Evolutionary conservation across 2,113 vertebrate species (phyloP).

Genomic region (Trachemys scripta): DNA sequence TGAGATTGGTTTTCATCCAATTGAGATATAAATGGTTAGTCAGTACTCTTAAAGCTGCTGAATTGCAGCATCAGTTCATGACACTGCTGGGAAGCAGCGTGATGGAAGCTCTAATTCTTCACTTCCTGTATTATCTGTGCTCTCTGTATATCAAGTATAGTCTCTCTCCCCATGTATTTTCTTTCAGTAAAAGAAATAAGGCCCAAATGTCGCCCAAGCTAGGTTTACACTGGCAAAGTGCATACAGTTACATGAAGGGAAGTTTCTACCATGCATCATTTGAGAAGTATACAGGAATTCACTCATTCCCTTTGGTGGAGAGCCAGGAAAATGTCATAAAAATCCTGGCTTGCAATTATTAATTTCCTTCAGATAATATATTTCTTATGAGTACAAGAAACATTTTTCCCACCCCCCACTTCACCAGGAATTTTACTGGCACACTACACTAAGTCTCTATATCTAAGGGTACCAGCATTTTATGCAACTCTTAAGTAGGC

Average conservation of each 20-base stretch:
- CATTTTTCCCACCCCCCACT: background rate
- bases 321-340: background rate
- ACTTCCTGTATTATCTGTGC: background rate
- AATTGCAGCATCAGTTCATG: background rate
- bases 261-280: background rate
- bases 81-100: background rate
- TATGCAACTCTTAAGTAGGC: background rate
- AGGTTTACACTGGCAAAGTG: background rate
- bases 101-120: slow-evolving; percentile 15
- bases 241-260: background rate
- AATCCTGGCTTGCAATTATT: background rate
- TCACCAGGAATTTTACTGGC: background rate
- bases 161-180: background rate
- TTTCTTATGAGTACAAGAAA: background rate
- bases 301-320: background rate
- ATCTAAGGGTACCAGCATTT: background rate
- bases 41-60: slow-evolving; percentile 17
- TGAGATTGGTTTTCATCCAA: slow-evolving; percentile 8
- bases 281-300: background rate
- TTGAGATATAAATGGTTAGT: slow-evolving; percentile 11
- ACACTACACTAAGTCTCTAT: background rate
- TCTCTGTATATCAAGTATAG: background rate
- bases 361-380: background rate
- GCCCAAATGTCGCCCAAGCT: background rate
- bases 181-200: background rate